Evolutionary conservation across 2,113 vertebrate genomes (phyloP).

Genomic region (Nothobranchius kuhntae): DNA sequence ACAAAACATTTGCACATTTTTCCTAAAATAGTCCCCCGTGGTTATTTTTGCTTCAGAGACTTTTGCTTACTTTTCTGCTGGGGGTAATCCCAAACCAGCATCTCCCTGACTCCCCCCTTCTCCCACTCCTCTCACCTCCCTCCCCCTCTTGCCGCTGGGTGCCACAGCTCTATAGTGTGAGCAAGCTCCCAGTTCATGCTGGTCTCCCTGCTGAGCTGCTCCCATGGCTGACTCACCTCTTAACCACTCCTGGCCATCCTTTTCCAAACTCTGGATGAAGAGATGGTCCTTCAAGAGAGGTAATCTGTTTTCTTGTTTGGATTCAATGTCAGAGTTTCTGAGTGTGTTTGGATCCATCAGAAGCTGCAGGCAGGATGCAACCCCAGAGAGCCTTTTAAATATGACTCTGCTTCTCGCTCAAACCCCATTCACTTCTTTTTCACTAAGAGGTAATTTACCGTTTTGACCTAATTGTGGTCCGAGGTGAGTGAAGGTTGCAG

Average conservation of each 20-base stretch:
- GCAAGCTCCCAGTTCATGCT: constrained; percentile 48
- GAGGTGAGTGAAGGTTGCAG: constrained; percentile 10
- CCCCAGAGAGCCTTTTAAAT: neutral
- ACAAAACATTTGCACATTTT: too few species aligned
- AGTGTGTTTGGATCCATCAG: neutral
- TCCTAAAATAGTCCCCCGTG: too few species aligned
- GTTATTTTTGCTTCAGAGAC: too few species aligned
- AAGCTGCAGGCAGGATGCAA: constrained; percentile 9
- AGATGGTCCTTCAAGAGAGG: constrained; percentile 96
- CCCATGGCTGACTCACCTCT: constrained; percentile 88
- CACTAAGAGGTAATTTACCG: neutral
- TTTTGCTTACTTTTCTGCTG: constrained; percentile 24
- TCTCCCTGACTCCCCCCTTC: constrained; percentile 6
- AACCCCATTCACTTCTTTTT: constrained; percentile 1
- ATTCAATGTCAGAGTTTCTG: neutral
- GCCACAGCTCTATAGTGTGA: constrained; percentile 50
- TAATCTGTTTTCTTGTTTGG: constrained; percentile 55
- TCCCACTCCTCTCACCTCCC: neutral
- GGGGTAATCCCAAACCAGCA: constrained; percentile 42
- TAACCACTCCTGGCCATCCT: constrained; percentile 96
- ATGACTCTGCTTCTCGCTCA: neutral
- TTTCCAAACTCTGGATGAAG: constrained; percentile 96
- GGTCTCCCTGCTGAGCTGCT: constrained; percentile 42
- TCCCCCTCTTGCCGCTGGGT: constrained; percentile 59
- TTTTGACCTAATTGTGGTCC: constrained; percentile 26